Evolutionary conservation across 2,113 vertebrate genomes (phyloP), one percentile per base, ranked within the genome.

Genomic region (Pygoscelis adeliae): DNA sequence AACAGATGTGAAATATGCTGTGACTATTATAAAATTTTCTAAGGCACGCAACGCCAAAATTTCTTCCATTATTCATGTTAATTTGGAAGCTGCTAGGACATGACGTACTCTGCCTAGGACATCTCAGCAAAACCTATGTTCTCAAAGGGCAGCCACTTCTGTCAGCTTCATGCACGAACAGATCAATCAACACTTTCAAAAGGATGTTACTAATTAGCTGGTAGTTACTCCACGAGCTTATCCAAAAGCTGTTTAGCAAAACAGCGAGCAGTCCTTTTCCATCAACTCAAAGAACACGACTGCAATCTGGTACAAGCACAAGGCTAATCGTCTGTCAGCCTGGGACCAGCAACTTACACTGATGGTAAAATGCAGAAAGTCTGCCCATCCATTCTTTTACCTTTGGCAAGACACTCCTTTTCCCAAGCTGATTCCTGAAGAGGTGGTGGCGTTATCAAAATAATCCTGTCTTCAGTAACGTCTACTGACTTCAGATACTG

Each of bases 381-480:
- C 49, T 15, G 32, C 47, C 61, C 38, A 16, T 7, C 18, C 4
- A 27, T 1, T n/a, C n/a, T 11, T 5, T 95, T 83, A 99, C 99
- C 99, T 98, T 99, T 99, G 25, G 97, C 79, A 42, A 97, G 74
- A 82, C 99, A 99, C 71, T 99, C 98, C 92, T 98, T 98, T 62
- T 99, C 99, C 99, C 99, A 99, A 2, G 98, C 97, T 0, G 98
- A 79, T 78, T 99, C 99, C 6, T 98, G 89, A 49, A 99, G 90
- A 1, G 99, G 99, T 30, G 99, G 99, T 2, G 99, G 99, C 0
- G 99, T 98, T 97, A 99, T 98, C 95, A 99, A 97, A 81, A 99
- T 95, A 49, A 99, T 87, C 70, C 93, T 98, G 85, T 98, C 97
- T 12, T 97, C 92, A 2, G 99, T 62, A 22, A 99, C 66, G 8